These are phyloP conservation scores for Cheirogaleus medius DNA, from an alignment of 2,113 vertebrate genomes.

Conservation along the genomic window DNA sequence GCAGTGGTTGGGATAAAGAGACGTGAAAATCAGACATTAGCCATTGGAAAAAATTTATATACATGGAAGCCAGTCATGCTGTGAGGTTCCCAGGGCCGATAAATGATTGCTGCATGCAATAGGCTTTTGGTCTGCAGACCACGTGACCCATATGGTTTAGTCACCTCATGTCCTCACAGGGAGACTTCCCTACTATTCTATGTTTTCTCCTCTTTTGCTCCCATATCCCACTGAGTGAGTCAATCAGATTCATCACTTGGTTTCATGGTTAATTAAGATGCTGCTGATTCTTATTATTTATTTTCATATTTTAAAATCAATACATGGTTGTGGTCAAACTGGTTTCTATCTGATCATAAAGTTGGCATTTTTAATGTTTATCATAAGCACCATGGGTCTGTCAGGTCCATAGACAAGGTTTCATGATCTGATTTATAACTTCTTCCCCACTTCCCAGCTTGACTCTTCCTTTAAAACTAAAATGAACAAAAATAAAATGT, in stretches of 20 bases:
- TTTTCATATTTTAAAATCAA: conserved; percentile 29
- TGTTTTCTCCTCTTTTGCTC: not conserved
- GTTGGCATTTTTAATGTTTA: not conserved
- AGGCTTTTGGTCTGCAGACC: not conserved
- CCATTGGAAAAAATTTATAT: not conserved
- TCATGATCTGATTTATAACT: not conserved
- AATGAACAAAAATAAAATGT: not conserved
- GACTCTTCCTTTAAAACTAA: conserved; percentile 16
- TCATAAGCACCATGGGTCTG: not conserved
- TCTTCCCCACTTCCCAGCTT: not conserved
- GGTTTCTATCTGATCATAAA: not conserved
- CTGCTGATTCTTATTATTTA: not conserved
- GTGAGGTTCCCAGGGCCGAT: not conserved
- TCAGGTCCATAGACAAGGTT: not conserved
- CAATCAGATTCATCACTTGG: not conserved
- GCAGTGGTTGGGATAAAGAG: not conserved
- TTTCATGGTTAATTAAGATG: not conserved
- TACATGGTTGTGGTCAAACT: not conserved
- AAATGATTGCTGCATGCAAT: not conserved
- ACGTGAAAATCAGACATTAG: not conserved
- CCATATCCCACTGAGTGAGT: not conserved
- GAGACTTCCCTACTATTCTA: not conserved
- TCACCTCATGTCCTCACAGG: accelerated
- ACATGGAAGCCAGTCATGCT: accelerated
- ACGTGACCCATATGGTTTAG: not conserved